Conservation (phyloP, 2,888 invertebrate species). For the Drosophila crucigera region DNA sequence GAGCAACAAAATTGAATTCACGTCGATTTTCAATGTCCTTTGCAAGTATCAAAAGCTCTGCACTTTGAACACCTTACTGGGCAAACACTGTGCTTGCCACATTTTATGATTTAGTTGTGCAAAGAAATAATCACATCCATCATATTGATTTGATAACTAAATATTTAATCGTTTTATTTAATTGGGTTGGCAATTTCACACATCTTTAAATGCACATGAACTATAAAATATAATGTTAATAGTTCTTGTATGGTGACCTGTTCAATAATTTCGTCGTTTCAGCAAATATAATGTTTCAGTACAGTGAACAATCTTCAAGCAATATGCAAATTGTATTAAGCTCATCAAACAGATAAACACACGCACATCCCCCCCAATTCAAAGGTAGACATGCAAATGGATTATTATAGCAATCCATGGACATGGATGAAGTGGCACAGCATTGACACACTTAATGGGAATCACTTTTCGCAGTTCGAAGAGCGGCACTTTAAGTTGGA, state of each 20-base stretch:
- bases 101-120: not conserved
- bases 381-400: conserved; percentile 42
- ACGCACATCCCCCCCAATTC: not conserved
- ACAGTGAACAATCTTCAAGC: conserved; percentile 18
- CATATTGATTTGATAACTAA: not conserved
- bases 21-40: conserved; percentile 6
- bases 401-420: conserved; percentile 25
- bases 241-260: conserved; percentile 39
- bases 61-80: conserved; percentile 16
- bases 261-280: conserved; percentile 3
- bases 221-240: conserved; percentile 42
- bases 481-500: conserved; percentile 61
- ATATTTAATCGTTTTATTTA: not conserved
- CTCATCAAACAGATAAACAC: conserved; percentile 19
- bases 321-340: conserved; percentile 63
- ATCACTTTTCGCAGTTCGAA: conserved; percentile 53
- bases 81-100: not conserved
- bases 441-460: conserved; percentile 60
- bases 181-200: conserved; percentile 16
- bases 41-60: conserved; percentile 16
- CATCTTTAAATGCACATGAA: not conserved
- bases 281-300: conserved; percentile 4
- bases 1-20: conserved; percentile 4
- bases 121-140: not conserved
- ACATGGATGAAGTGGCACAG: conserved; percentile 19